Base-by-base conservation (phyloP, 2,888 invertebrate genomes). In the Rhaphigaster nebulosa region DNA sequence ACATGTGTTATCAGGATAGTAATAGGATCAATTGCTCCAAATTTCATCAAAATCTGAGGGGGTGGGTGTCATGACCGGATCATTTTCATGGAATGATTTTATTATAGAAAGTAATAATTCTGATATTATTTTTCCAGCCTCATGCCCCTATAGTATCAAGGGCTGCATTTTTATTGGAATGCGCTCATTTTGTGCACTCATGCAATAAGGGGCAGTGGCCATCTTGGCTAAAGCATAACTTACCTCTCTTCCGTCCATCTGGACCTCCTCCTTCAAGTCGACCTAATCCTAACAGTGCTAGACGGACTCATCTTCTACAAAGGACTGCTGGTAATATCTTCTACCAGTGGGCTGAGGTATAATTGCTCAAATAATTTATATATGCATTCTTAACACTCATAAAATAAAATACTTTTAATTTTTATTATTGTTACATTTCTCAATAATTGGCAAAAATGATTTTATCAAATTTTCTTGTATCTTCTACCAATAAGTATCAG, bases 181-280 rank as follows among this genome's bases (percentile, higher is more conserved):
- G 99, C 94, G 97, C 99, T 0, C 97, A 99, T 93, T 97, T 99
- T 93, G 99, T 99, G 3, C 99, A 99, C 93, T 96, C 98, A 92
- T 99, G 99, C 94, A 99, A 99, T 94, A 98, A 98, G 93, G 99
- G 99, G 0, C 98, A 98, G 93, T 99, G 99, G 99, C 99, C 99
- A 0, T 96, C 97, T 90, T 99, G 99, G 99, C 97, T 99, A 96
- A 98, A 98, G 94, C 96, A 98, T 18, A 97, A 97, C 93, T 95
- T 96, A 92, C 96, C 96, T 15, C 95, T 96, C 93, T 96, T 96
- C 93, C 95, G 97, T 87, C 96, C 96, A 0, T 96, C 96, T 1
- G 96, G 96, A 60, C 96, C 96, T 50, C 93, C 95, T 91, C 94
- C 94, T 26, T 92, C 93, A 20, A 92, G 92, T 89, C 92, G 93